These are phyloP conservation scores for Neodiprion lecontei DNA, from an alignment of 1,140 invertebrate species.

Conservation along the genomic window DNA sequence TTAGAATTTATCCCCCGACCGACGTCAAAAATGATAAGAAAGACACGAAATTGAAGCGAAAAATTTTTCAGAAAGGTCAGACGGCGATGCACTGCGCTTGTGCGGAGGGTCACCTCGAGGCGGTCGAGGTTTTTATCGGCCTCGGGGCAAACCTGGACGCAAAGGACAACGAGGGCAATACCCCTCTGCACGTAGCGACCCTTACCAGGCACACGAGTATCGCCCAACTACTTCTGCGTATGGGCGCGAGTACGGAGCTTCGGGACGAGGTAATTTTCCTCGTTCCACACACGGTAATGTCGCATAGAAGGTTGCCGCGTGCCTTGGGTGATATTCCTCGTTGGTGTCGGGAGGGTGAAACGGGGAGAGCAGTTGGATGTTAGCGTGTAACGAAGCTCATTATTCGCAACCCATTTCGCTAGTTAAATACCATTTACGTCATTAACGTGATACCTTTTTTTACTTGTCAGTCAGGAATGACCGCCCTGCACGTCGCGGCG, in stretches of 20 bases:
- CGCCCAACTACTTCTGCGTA: conserved; percentile 72
- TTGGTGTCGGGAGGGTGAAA: not conserved
- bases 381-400: not conserved
- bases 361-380: not conserved
- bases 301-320: not conserved
- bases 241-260: conserved; percentile 66
- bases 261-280: conserved; percentile 59
- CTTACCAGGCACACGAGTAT: conserved; percentile 79
- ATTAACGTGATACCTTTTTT: conserved; percentile 31
- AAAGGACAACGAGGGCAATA: conserved; percentile 78
- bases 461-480: conserved; percentile 70
- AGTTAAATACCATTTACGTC: not conserved
- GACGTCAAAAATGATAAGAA: too few species aligned
- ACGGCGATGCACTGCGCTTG: conserved; percentile 79
- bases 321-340: not conserved
- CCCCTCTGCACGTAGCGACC: conserved; percentile 82
- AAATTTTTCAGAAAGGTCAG: conserved; percentile 62
- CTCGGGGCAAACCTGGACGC: conserved; percentile 66
- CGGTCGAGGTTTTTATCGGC: conserved; percentile 69
- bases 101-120: conserved; percentile 74
- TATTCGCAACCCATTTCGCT: not conserved
- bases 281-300: not conserved
- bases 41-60: too few species aligned
- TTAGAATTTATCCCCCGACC: too few species aligned
- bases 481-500: conserved; percentile 77